These are phyloP conservation scores for Meloe dianella DNA, from an alignment of 2,888 invertebrate genomes.

Conservation along the genomic window DNA sequence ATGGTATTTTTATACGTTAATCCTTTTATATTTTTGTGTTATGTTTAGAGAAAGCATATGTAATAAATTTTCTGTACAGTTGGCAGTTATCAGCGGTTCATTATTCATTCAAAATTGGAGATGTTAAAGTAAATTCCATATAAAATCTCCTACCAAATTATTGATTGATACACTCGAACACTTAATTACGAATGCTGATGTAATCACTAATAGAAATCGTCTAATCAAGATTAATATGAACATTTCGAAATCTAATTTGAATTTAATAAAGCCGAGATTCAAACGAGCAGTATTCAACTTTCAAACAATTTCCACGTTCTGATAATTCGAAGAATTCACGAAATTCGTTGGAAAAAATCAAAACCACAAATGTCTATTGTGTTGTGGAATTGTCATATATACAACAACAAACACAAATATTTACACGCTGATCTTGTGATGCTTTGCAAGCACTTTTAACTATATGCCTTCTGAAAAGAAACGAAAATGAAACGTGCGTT, in stretches of 20 bases:
- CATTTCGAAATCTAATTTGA: background rate
- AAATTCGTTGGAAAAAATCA: background rate
- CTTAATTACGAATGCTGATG: background rate
- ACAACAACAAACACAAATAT: slow-evolving; percentile 7
- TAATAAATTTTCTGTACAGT: slow-evolving; percentile 4
- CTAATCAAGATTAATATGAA: slow-evolving; percentile 19
- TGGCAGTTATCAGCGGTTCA: slow-evolving; percentile 11
- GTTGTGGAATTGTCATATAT: background rate
- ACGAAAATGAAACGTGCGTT: background rate
- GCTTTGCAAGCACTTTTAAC: background rate
- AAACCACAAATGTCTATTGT: background rate
- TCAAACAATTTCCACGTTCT: background rate
- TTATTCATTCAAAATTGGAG: background rate
- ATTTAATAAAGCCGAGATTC: background rate
- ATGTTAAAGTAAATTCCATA: background rate
- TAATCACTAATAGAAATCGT: background rate
- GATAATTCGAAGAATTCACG: background rate
- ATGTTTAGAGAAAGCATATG: background rate
- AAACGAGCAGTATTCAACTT: background rate
- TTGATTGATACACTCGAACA: background rate
- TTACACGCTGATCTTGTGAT: background rate
- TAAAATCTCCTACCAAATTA: background rate
- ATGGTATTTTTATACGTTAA: background rate
- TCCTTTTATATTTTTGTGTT: slow-evolving; percentile 2
- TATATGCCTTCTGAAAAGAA: background rate